Base-by-base conservation (phyloP, 2,888 invertebrate species). In the Stenichneumon culpator region DNA sequence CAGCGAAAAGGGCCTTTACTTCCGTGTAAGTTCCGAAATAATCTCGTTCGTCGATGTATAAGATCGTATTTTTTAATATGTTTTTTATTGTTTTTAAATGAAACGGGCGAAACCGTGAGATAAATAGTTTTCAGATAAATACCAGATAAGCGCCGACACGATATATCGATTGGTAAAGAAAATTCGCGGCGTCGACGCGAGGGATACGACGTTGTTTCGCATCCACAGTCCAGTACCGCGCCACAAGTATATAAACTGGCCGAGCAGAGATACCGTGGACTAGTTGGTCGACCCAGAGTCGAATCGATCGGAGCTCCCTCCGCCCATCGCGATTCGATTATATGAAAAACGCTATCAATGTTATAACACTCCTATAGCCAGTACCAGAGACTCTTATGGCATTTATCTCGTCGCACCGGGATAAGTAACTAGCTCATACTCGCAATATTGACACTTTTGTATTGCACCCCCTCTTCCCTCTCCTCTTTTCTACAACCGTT, bases 321-420 rank as follows among this genome's bases (percentile, higher is more conserved):
- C 60, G 22, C 32, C 60, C n/a, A 52, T 39, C 72, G 19, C 54
- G 22, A 39, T 16, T 73, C 57, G 44, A 57, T 39, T 52, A 25
- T 57, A 16, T 25, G 16, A 25, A 72, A 57, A 72, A 57, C 44
- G 60, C 60, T 73, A 60, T 60, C 60, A 28, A 60, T n/a, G 60
- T n/a, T n/a, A 4, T 7, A 54, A 19, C 19, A 54, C 19, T 19
- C 52, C n/a, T 19, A 19, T 19, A 9, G 52, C 52, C 7, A 19
- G 52, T 22, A 54, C 44, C 44, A 3, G 44, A 47, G 44, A 47
- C 44, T 47, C 44, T 47, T 47, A 16, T 4, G 44, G 44, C 3
- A 47, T 47, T 47, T 47, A 47, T 47, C 44, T 47, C 44, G 44
- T 47, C 44, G 44, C 44, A 57, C 22, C 11, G 57, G 57, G 25